Percentiles rank a stretch among this genome's conserved stretches.
Evolutionary conservation across 2,797 vertebrate genomes (phyloP).

Genomic region (Morelia viridis): DNA sequence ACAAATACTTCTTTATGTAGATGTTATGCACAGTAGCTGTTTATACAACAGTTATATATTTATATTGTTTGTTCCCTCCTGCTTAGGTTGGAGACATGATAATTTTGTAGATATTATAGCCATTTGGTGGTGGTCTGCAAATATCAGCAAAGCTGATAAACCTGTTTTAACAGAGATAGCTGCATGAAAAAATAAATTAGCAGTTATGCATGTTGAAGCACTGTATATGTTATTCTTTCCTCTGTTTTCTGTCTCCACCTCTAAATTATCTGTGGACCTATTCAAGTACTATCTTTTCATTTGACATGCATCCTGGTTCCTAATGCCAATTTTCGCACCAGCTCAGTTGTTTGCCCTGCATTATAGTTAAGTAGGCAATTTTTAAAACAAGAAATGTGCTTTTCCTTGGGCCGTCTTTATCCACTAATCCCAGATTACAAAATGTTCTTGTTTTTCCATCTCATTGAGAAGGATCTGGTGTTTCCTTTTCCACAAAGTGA

Average conservation of each 20-base stretch:
- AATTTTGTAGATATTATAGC: background rate
- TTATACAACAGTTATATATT: conserved; percentile 50
- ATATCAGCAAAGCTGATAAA: background rate
- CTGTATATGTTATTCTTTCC: background rate
- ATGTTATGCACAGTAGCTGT: background rate
- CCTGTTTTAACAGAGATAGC: background rate
- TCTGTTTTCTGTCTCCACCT: background rate
- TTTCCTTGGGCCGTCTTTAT: conserved; percentile 3
- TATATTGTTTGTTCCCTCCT: conserved; percentile 7
- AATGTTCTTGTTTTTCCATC: background rate
- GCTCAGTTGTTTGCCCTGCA: conserved; percentile 44
- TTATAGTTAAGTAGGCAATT: background rate
- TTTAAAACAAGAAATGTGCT: background rate
- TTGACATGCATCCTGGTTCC: conserved; percentile 30
- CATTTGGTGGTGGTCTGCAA: background rate
- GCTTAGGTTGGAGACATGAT: background rate
- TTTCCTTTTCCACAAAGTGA: conserved; percentile 11
- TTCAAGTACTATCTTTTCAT: background rate
- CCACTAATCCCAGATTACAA: conserved; percentile 30
- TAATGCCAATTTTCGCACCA: conserved; percentile 3
- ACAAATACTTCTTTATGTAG: conserved; percentile 32
- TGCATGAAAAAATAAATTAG: background rate
- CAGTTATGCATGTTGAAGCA: background rate
- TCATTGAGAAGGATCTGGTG: background rate
- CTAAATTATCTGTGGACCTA: background rate